phyloP scores from a whole-genome alignment of 1,140 invertebrate species.

The Drosophila nannoptera region DNA sequence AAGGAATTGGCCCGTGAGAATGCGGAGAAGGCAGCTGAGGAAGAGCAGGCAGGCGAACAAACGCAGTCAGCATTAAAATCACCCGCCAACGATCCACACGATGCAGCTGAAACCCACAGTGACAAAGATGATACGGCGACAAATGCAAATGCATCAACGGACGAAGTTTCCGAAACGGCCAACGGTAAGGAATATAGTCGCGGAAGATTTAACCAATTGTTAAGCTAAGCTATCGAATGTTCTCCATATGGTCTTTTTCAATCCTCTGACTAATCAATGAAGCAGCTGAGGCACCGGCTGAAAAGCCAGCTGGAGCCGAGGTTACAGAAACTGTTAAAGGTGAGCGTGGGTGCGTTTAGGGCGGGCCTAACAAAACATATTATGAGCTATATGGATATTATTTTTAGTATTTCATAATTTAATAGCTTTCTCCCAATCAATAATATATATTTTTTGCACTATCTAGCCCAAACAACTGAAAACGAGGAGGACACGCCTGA shows the following conservation, averaged over 20 bases:
- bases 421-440: not conserved
- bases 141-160: conserved; percentile 17
- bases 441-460: not conserved
- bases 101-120: conserved; percentile 1
- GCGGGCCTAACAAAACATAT: not conserved
- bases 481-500: conserved; percentile 53
- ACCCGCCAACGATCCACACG: conserved; percentile 3
- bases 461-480: not conserved
- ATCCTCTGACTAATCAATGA: conserved; percentile 30
- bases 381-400: no score
- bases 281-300: conserved; percentile 58
- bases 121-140: conserved; percentile 9
- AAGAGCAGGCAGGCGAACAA: conserved; percentile 59
- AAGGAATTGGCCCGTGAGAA: conserved; percentile 82
- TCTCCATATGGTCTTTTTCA: conserved; percentile 11
- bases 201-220: not conserved
- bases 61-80: conserved; percentile 40
- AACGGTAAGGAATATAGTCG: conserved; percentile 38
- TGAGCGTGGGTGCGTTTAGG: conserved; percentile 36
- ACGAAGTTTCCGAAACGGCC: conserved; percentile 17
- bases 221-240: conserved; percentile 14
- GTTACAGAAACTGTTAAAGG: conserved; percentile 55
- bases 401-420: no score
- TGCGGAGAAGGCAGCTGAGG: conserved; percentile 78
- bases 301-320: conserved; percentile 55